Conservation (phyloP, 2,113 vertebrate species). For the Alces alces region DNA sequence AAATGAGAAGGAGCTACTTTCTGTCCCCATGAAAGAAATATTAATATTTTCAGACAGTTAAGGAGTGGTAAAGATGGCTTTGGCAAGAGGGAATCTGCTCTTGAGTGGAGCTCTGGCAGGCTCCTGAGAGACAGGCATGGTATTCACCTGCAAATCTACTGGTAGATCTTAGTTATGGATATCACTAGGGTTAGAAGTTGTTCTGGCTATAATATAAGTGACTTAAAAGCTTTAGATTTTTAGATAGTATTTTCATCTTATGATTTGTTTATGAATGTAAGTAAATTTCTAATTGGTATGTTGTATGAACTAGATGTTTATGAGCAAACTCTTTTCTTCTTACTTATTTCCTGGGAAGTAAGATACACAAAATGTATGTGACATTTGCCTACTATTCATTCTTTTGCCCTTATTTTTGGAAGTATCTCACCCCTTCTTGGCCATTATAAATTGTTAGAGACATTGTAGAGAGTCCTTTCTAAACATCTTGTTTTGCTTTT, state of each 20-base stretch:
- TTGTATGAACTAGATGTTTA: background rate
- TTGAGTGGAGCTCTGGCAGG: background rate
- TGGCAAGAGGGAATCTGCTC: background rate
- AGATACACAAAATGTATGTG: background rate
- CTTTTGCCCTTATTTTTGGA: background rate
- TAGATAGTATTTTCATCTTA: background rate
- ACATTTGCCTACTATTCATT: background rate
- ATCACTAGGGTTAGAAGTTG: background rate
- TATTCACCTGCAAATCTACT: background rate
- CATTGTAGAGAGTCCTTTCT: constrained; percentile 2
- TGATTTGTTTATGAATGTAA: constrained; percentile 3
- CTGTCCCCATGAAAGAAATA: background rate
- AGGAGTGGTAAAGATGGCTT: background rate
- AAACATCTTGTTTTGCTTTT: constrained; percentile 30
- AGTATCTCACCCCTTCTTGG: background rate
- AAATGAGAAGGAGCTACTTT: background rate
- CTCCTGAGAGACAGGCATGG: background rate
- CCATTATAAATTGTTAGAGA: background rate
- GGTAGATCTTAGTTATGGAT: background rate
- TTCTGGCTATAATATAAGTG: constrained; percentile 1
- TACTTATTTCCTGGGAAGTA: background rate
- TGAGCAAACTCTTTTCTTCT: background rate
- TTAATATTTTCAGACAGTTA: background rate
- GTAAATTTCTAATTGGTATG: background rate
- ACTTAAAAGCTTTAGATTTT: background rate